phyloP scores from a whole-genome alignment of 2,797 vertebrate species.

The Gallinago stenura region DNA sequence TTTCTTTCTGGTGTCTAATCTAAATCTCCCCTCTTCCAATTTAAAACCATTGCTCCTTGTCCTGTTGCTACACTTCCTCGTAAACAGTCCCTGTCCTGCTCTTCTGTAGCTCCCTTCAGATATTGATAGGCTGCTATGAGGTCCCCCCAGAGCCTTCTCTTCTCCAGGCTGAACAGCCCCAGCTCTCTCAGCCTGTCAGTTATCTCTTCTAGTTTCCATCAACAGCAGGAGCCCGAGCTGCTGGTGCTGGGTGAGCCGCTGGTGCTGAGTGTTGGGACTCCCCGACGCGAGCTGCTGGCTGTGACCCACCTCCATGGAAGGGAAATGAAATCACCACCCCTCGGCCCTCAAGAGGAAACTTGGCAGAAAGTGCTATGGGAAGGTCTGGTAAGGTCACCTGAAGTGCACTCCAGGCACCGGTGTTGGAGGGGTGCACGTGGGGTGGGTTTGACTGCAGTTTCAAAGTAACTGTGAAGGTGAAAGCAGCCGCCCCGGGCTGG shows the following conservation, averaged over 20 bases:
- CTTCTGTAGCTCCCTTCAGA: no score
- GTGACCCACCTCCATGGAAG: neutral
- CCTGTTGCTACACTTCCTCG: no score
- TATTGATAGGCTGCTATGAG: no score
- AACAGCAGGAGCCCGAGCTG: neutral
- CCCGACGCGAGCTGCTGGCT: rapidly evolving
- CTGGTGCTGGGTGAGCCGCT: neutral
- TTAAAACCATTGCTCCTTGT: no score
- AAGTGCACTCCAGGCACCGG: neutral
- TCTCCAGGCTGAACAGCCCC: no score
- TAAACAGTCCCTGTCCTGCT: no score
- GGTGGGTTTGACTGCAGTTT: neutral
- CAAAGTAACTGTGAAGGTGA: neutral
- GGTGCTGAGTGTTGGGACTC: neutral
- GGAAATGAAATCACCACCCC: slow-evolving; percentile 5
- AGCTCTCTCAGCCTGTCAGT: neutral
- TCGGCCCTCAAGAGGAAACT: neutral
- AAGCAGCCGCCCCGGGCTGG: neutral
- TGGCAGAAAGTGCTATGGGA: neutral
- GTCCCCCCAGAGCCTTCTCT: no score
- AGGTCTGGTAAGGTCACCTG: slow-evolving; percentile 27
- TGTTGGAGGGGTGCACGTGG: rapidly evolving
- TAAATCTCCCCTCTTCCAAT: no score
- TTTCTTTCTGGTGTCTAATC: no score
- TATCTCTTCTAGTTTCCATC: neutral